Evolutionary conservation across 2,797 vertebrate species (phyloP), one percentile per base, ranked within the genome.

Genomic region (Apogon talboti): DNA sequence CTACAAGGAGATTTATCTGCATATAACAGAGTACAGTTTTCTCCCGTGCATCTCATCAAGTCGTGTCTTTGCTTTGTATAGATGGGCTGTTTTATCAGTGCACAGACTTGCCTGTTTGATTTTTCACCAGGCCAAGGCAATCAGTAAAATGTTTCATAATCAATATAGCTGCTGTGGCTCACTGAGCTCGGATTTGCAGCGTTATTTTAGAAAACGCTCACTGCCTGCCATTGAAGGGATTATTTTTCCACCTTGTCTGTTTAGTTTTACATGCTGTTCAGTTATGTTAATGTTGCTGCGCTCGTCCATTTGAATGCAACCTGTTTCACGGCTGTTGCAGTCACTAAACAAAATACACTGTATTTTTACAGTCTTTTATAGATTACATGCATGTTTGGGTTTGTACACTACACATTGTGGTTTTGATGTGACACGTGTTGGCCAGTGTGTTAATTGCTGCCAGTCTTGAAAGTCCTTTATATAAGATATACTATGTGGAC

Each of bases 81-180:
- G 2, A 2, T 13, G 18, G 7, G 0, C 8, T n/a, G 30, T 68
- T 28, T 44, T 16, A 33, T 46, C 13, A 43, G 11, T 50, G 4
- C 24, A 28, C 24, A 28, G 19, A 51, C 57, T 12, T 71, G 35
- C 21, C 16, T 6, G 7, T 44, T 24, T 38, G 11, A 12, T 55
- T 53, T 53, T 61, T 59, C 33, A 10, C 38, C n/a, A 51, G 35
- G 2, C 16, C 15, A 37, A 69, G 35, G 56, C 51, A 83, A 83
- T 88, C 61, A 68, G 50, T 47, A 50, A 74, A 81, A 67, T 76
- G 71, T 66, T 66, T 79, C 53, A 54, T 78, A 73, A 81, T 81
- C 66, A 64, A 19, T 68, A 43, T 33, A 41, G 40, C 65, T 1
- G 15, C 40, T 21, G 8, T 51, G 71, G 63, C 58, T 84, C 70